These are phyloP conservation scores for Petrocephalus sullivani DNA, from an alignment of 2,797 vertebrate genomes.

Conservation along the genomic window DNA sequence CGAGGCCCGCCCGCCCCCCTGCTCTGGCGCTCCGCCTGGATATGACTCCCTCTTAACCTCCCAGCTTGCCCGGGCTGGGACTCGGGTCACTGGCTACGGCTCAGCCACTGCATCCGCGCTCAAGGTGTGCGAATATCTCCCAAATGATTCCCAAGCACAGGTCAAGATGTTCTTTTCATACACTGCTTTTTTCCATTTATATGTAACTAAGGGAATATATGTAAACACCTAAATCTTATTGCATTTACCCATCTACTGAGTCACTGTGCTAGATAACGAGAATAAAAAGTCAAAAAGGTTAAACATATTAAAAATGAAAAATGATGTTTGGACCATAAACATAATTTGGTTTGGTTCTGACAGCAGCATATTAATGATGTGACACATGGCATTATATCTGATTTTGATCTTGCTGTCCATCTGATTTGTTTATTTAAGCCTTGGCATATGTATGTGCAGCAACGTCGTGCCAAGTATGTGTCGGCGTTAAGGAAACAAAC, in stretches of 20 bases:
- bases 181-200: background rate
- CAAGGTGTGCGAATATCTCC: constrained; percentile 45
- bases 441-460: background rate
- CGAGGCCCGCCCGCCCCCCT: constrained; percentile 40
- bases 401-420: background rate
- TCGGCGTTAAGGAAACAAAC: constrained; percentile 5
- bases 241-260: background rate
- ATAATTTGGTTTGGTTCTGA: background rate
- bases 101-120: constrained; percentile 47
- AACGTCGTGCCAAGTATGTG: background rate
- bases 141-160: constrained; percentile 43
- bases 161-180: background rate
- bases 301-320: background rate
- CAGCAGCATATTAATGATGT: background rate
- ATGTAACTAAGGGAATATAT: background rate
- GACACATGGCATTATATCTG: background rate
- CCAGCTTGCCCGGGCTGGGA: constrained; percentile 58
- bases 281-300: background rate
- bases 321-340: background rate
- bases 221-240: background rate
- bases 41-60: constrained; percentile 72
- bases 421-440: constrained; percentile 11
- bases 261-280: background rate
- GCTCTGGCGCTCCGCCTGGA: constrained; percentile 62
- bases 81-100: constrained; percentile 54